Base-by-base conservation (phyloP, 2,888 invertebrate species). In the Branchellion lobata region DNA sequence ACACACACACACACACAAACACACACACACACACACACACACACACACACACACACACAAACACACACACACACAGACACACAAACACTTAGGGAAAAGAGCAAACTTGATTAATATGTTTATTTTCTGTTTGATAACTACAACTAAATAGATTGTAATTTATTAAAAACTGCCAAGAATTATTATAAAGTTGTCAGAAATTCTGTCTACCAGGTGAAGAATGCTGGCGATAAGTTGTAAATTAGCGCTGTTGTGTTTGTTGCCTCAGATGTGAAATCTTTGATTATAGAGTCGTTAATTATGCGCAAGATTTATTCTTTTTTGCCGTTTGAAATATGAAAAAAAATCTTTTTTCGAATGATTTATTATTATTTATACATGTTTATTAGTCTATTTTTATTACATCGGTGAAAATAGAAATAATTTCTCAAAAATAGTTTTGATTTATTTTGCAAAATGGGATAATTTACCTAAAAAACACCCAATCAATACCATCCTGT, bases 61-160 rank as follows among this genome's bases (percentile, higher is more conserved):
- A n/a, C n/a, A n/a, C n/a, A n/a, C n/a, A n/a, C n/a, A n/a, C n/a
- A 40, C 40, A 14, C 5, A 40, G 8, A 40, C 5, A 40, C 5
- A 40, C 40, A 40, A 5, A 40, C 40, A 40, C 14, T 8, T 40
- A 40, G 14, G 14, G 5, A 14, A 40, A 40, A 8, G 14, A 5
- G 14, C 40, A 40, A 5, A 40, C 8, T 57, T 57, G 61, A 57
- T 57, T 57, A 57, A 57, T 57, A 57, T 3, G 61, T 57, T 57
- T 57, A n/a, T 57, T 57, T 57, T 57, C 8, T 57, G 8, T 57
- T 57, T 57, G 61, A 57, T 57, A 24, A 57, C 61, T 57, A 57
- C 61, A 57, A 57, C 61, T 57, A 57, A 57, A 57, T 57, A 57
- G 61, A 57, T n/a, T 57, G 61, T 57, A 57, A 57, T 57, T 57